phyloP scores from a whole-genome alignment of 2,797 vertebrate genomes.

The Hippocampus kuda region DNA sequence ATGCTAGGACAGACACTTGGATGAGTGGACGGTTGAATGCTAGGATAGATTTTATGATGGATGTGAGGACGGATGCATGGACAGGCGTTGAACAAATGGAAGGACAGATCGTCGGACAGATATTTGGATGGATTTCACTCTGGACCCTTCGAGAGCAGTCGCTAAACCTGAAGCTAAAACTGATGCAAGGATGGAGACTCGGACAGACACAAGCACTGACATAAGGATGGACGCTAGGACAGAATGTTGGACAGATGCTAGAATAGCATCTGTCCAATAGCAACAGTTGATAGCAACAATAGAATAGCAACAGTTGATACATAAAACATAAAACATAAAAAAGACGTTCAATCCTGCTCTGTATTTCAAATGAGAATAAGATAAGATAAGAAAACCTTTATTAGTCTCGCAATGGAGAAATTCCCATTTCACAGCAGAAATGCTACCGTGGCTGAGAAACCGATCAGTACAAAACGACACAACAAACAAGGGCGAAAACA shows the following conservation, averaged over 20 bases:
- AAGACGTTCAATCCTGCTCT: not conserved
- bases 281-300: not conserved
- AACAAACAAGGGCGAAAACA: not conserved
- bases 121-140: too few species aligned
- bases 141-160: too few species aligned
- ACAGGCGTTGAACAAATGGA: not conserved
- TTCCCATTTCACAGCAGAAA: too few species aligned
- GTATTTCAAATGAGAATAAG: not conserved
- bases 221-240: not conserved
- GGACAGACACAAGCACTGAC: too few species aligned
- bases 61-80: not conserved
- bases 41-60: not conserved
- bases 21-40: too few species aligned
- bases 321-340: too few species aligned
- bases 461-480: not conserved
- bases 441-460: not conserved
- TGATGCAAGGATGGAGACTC: too few species aligned
- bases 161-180: too few species aligned
- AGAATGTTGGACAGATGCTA: not conserved
- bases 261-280: too few species aligned
- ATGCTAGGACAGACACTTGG: not conserved
- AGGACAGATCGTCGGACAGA: not conserved
- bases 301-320: not conserved
- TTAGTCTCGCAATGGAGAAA: too few species aligned
- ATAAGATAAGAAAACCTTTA: too few species aligned